A percentile compares a stretch with the other conserved stretches of the same genome.
Conservation (phyloP, 2,797 vertebrate species). For the Paratrypauchen microcephalus region DNA sequence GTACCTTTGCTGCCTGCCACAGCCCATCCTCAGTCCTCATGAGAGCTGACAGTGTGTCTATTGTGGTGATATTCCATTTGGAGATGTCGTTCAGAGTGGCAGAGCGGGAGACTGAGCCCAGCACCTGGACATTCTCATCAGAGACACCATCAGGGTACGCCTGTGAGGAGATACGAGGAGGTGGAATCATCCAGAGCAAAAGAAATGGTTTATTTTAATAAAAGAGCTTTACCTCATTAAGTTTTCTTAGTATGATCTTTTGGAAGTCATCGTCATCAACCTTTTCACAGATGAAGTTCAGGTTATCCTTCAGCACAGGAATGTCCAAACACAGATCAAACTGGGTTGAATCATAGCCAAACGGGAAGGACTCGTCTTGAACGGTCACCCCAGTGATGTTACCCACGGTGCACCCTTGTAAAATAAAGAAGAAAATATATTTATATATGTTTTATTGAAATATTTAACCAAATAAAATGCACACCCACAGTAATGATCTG, state of each 20-base stretch:
- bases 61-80: slow-evolving; percentile 59
- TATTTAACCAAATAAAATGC: neutral
- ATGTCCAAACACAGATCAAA: slow-evolving; percentile 66
- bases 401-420: slow-evolving; percentile 55
- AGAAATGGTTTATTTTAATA: neutral
- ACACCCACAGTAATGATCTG: neutral
- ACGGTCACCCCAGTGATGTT: slow-evolving; percentile 62
- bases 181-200: too few species aligned
- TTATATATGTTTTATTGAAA: neutral
- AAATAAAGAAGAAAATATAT: slow-evolving; percentile 15
- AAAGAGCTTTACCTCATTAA: slow-evolving; percentile 60
- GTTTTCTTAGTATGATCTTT: slow-evolving; percentile 60
- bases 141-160: slow-evolving; percentile 51
- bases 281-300: slow-evolving; percentile 59
- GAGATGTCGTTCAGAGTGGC: slow-evolving; percentile 61
- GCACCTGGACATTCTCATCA: slow-evolving; percentile 46
- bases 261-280: slow-evolving; percentile 58
- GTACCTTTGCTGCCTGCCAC: slow-evolving; percentile 58
- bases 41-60: slow-evolving; percentile 59
- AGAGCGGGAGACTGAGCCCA: slow-evolving; percentile 53
- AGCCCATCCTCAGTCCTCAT: slow-evolving; percentile 47
- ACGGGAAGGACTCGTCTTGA: slow-evolving; percentile 63
- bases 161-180: slow-evolving; percentile 37
- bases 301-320: slow-evolving; percentile 54
- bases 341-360: slow-evolving; percentile 56